Percentiles rank a stretch among this genome's conserved stretches.
These are phyloP conservation scores for Liposcelis brunnea DNA, from an alignment of 2,888 invertebrate species.

Conservation along the genomic window DNA sequence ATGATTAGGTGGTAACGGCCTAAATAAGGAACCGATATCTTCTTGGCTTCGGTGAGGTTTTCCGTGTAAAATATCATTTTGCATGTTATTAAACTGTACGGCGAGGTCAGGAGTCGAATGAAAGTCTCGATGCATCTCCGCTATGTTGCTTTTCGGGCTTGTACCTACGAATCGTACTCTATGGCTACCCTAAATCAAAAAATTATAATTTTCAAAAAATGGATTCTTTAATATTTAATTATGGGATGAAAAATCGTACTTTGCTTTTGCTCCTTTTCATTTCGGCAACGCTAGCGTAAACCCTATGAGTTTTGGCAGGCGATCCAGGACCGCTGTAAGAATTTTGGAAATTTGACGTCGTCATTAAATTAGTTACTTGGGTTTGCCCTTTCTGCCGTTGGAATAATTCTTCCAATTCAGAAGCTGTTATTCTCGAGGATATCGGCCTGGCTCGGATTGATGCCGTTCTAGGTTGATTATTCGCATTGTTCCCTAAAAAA, in stretches of 20 bases:
- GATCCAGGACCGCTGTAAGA: constrained; percentile 49
- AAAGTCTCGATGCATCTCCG: constrained; percentile 60
- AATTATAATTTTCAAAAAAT: not conserved
- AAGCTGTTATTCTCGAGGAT: constrained; percentile 74
- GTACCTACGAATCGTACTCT: constrained; percentile 30
- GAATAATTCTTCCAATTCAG: constrained; percentile 84
- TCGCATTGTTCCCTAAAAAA: too few species aligned
- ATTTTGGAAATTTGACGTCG: constrained; percentile 17
- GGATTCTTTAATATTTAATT: not conserved
- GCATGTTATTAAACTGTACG: constrained; percentile 17
- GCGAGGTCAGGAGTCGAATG: constrained; percentile 72
- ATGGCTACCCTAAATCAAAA: constrained; percentile 1
- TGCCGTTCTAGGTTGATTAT: constrained; percentile 63
- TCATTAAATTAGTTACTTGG: constrained; percentile 26
- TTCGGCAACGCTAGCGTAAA: constrained; percentile 87
- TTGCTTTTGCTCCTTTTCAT: constrained; percentile 77
- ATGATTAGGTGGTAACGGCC: constrained; percentile 51
- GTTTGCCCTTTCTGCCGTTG: constrained; percentile 59
- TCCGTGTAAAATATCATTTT: constrained; percentile 16
- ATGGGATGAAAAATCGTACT: constrained; percentile 24
- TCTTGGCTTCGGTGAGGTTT: constrained; percentile 53
- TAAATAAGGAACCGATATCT: constrained; percentile 35
- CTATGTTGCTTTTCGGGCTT: constrained; percentile 14
- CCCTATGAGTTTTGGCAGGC: constrained; percentile 46
- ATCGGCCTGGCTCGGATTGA: constrained; percentile 80